Conservation (phyloP, 64 coral and sea anemone species). For the Actinia tenebrosa region DNA sequence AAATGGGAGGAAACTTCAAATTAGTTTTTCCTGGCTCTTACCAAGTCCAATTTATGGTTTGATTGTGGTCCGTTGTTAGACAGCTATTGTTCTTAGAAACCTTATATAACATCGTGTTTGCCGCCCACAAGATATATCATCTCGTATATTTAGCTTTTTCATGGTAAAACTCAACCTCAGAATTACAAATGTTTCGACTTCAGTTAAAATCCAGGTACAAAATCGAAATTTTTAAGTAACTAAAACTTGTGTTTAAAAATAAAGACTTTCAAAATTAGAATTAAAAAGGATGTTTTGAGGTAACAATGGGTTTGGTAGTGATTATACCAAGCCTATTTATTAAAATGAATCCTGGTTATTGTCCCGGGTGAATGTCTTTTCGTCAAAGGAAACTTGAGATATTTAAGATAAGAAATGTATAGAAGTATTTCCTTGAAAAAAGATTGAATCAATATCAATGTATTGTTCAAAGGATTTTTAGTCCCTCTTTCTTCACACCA, state of each 20-base stretch:
- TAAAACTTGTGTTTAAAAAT: too few species aligned
- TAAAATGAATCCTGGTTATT: not conserved
- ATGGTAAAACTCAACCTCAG: too few species aligned
- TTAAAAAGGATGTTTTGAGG: not conserved
- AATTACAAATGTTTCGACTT: too few species aligned
- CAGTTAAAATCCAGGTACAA: too few species aligned
- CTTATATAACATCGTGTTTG: not conserved
- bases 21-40: not conserved
- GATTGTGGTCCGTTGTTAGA: not conserved
- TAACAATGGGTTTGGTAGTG: not conserved
- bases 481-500: not conserved
- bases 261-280: not conserved
- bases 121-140: not conserved
- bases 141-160: not conserved
- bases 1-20: not conserved
- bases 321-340: not conserved
- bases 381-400: not conserved
- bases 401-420: conserved; percentile 1
- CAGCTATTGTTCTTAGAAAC: not conserved
- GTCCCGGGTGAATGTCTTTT: not conserved
- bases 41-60: not conserved
- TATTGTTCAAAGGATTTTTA: not conserved
- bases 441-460: not conserved
- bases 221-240: too few species aligned
- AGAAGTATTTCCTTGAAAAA: not conserved